Evolutionary conservation across 1,140 invertebrate genomes (phyloP), one percentile per base, ranked within the genome.

Genomic region (Heliconius melpomene): DNA sequence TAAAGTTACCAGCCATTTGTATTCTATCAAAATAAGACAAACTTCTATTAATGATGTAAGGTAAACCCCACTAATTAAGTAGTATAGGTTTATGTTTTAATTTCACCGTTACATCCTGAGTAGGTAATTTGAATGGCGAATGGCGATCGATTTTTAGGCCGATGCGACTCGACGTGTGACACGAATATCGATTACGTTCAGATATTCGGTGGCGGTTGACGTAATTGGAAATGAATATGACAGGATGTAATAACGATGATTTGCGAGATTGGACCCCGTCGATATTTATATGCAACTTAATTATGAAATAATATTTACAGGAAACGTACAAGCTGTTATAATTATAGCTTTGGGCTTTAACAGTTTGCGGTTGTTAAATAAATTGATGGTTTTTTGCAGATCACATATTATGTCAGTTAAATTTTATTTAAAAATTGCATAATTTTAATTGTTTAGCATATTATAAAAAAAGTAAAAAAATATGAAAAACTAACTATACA

Each of bases 221-320:
- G 71, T 72, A 72, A 72, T 72, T 32, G 18, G 71, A 40, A 20
- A 72, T 38, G 29, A 72, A 72, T 72, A 40, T 72, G 71, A 72
- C 71, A 40, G 71, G 71, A 72, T 72, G 71, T 72, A 72, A 72
- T 72, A 72, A 38, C 71, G 71, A 40, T 40, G 71, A 38, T 72
- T 72, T 38, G 71, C 36, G n/a, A 72, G 71, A 38, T 72, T 7
- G 36, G 71, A 72, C 29, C 71, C 71, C 29, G n/a, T 40, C 71
- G 18, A 38, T 36, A 38, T 72, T 38, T 36, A 29, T 60, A 26
- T 60, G n/a, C 54, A 60, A 60, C 54, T 8, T 11, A 60, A 60
- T 60, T 60, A 60, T 60, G 54, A 23, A 52, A 52, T 52, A 29
- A 66, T 66, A 16, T 66, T 66, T 66, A 66, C 60, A 66, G 60